Percentiles rank a stretch among this genome's conserved stretches.
These are phyloP conservation scores for Didymodactylos carnosus DNA, from an alignment of 2,888 invertebrate genomes.

Conservation along the genomic window DNA sequence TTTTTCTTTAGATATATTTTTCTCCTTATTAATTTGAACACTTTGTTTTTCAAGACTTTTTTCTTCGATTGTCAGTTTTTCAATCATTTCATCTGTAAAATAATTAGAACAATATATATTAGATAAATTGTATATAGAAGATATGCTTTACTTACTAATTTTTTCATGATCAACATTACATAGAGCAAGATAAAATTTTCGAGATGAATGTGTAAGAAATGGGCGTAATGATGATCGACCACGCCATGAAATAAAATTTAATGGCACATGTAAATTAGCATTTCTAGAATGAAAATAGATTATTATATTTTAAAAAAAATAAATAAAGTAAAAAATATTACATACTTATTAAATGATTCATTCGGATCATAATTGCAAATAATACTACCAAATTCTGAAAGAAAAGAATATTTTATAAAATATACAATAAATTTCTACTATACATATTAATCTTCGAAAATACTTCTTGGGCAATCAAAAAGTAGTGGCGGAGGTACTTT, in stretches of 20 bases:
- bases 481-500: no score
- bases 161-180: not conserved
- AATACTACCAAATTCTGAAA: not conserved
- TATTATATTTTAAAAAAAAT: not conserved
- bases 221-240: not conserved
- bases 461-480: no score
- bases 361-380: no score
- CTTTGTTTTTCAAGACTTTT: no score
- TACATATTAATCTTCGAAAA: no score
- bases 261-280: not conserved
- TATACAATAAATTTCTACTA: no score
- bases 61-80: not conserved
- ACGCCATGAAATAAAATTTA: not conserved
- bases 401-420: not conserved
- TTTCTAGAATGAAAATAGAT: not conserved
- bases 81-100: not conserved
- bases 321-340: no score
- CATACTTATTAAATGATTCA: no score
- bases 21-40: no score
- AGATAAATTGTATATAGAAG: no score
- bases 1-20: no score
- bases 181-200: not conserved
- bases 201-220: not conserved
- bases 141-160: not conserved
- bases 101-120: no score